These are phyloP conservation scores for Andrena chrysosceles DNA, from an alignment of 2,888 invertebrate genomes.

Conservation along the genomic window DNA sequence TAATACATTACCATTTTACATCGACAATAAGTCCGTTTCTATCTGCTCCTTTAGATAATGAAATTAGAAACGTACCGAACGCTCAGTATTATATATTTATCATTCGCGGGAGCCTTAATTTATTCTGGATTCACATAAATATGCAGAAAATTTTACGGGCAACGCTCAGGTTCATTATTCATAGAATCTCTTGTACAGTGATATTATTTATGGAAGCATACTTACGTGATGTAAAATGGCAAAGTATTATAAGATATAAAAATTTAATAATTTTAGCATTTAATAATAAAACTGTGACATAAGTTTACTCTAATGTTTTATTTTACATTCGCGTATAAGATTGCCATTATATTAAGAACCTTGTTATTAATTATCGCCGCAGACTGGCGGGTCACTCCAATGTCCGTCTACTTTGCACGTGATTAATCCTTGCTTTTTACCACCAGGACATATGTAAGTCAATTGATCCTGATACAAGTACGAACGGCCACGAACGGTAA, in stretches of 20 bases:
- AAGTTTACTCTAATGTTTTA: constrained; percentile 37
- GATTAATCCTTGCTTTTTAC: constrained; percentile 73
- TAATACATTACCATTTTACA: constrained; percentile 13
- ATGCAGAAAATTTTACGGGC: constrained; percentile 10
- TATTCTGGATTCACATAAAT: constrained; percentile 20
- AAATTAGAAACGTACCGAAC: constrained; percentile 12
- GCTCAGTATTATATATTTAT: constrained; percentile 45
- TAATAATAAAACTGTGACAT: constrained; percentile 48
- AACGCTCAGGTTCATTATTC: constrained; percentile 16
- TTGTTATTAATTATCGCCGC: constrained; percentile 45
- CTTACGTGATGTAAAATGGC: constrained; percentile 31
- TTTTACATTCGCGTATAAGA: constrained; percentile 2
- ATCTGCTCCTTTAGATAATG: constrained; percentile 8
- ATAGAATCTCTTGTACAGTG: constrained; percentile 30
- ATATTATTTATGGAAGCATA: constrained; percentile 32
- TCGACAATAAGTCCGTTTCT: background rate
- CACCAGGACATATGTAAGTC: constrained; percentile 76
- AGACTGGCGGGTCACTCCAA: constrained; percentile 75
- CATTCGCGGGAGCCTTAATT: constrained; percentile 1
- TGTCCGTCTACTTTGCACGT: constrained; percentile 82
- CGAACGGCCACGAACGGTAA: constrained; percentile 85
- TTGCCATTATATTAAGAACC: background rate
- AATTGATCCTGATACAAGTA: constrained; percentile 86
- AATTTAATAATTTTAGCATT: constrained; percentile 46
- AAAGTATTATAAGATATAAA: constrained; percentile 27